Evolutionary conservation across 2,888 invertebrate genomes (phyloP), one percentile per base, ranked within the genome.

Genomic region (Rotaria sp.): DNA sequence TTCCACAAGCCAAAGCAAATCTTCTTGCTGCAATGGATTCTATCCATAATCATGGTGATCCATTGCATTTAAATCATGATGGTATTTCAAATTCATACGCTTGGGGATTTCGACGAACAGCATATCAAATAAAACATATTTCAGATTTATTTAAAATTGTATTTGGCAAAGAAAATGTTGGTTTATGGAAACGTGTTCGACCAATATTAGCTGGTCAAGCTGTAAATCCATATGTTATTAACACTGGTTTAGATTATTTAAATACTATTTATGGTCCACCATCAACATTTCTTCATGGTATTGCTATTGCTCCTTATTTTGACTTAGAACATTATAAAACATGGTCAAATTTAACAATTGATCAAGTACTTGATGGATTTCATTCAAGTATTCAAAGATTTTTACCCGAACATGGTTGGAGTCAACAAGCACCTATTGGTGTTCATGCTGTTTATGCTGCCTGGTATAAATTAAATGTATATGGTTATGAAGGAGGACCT

Each of bases 1-100:
- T 89, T 86, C 86, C 88, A n/a, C 89, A 89, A 85, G 88, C 88
- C 18, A 75, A 74, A 75, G 38, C 74, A n/a, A 75, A 75, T 52
- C 74, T 85, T 52, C 10, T 18, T 7, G 55, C 18, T 24, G 55
- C 55, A 24, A 55, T 8, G 4, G 55, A 24, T 55, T 55, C 55
- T 55, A 11, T 55, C 11, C 10, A 24, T 55, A 75, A 85, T 35
- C 74, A 75, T 24, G 85, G 85, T 30, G 21, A 48, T 38, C 48
- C 74, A 50, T 50, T 85, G 35, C 75, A 75, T 38, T 50, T 85
- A 13, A 52, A 74, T 41, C 11, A 50, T 35, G 85, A 85, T 75
- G 30, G 30, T 48, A 75, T 75, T 26, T 52, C 50, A 24, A 55
- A 74, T 1, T 5, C 11, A 24, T 3, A 24, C 11, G 4, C 18